Percentiles rank a stretch among this genome's conserved stretches.
Evolutionary conservation across 1,140 invertebrate species (phyloP).

Genomic region (Hylaeus anthracinus): DNA sequence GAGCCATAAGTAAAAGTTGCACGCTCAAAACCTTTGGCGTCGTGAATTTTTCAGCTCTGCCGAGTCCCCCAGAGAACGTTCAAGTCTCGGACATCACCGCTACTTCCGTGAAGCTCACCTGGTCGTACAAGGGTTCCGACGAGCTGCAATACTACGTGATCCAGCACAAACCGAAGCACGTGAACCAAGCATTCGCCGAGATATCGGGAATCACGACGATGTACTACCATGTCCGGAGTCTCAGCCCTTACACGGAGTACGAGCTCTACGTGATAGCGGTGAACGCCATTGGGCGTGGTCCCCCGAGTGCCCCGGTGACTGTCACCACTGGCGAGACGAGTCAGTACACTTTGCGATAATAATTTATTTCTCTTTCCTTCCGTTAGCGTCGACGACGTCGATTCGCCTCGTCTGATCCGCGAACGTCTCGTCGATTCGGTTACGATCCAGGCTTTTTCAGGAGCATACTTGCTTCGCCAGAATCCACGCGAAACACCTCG

Average conservation of each 20-base stretch:
- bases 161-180: slow-evolving; percentile 96
- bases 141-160: slow-evolving; percentile 97
- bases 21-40: background rate
- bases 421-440: background rate
- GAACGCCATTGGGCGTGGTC: slow-evolving; percentile 95
- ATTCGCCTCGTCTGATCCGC: background rate
- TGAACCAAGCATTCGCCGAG: slow-evolving; percentile 89
- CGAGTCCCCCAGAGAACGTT: slow-evolving; percentile 93
- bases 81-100: slow-evolving; percentile 95
- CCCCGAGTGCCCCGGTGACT: slow-evolving; percentile 90
- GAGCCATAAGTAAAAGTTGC: too few species aligned
- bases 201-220: slow-evolving; percentile 95
- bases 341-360: slow-evolving; percentile 81
- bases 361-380: background rate
- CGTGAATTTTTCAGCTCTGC: slow-evolving; percentile 85
- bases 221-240: slow-evolving; percentile 93
- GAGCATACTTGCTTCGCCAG: background rate
- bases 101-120: slow-evolving; percentile 93
- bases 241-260: slow-evolving; percentile 97
- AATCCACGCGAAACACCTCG: background rate
- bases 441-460: too few species aligned
- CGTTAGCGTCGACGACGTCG: background rate
- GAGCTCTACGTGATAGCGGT: slow-evolving; percentile 97
- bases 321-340: slow-evolving; percentile 98
- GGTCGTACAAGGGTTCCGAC: slow-evolving; percentile 92